phyloP scores from a whole-genome alignment of 2,888 invertebrate genomes.

The Zygaena filipendulae region DNA sequence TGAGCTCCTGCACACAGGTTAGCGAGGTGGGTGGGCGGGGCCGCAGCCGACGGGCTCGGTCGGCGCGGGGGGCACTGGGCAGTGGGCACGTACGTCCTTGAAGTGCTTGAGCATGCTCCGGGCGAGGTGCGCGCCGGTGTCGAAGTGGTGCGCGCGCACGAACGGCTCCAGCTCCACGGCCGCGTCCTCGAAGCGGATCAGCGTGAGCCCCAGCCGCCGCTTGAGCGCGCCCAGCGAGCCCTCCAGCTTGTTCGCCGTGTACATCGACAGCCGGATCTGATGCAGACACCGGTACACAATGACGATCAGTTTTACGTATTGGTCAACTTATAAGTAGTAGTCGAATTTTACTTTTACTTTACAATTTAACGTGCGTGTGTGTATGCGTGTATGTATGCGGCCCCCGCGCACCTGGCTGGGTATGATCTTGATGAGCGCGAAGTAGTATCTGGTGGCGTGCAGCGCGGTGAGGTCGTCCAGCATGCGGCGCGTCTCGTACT shows the following conservation, averaged over 20 bases:
- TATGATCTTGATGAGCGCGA: constrained; percentile 82
- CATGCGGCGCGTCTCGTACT: constrained; percentile 82
- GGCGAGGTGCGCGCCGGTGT: constrained; percentile 86
- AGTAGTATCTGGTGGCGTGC: constrained; percentile 87
- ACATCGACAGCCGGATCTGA: constrained; percentile 88
- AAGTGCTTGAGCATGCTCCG: constrained; percentile 88
- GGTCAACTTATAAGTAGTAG: too few relatives aligned
- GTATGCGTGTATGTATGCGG: too few relatives aligned
- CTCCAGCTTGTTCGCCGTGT: constrained; percentile 85
- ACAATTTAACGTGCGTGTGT: too few relatives aligned
- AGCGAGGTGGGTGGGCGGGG: background rate
- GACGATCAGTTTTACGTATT: too few relatives aligned
- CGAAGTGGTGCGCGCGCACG: constrained; percentile 88
- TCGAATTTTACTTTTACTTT: too few relatives aligned
- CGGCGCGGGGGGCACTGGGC: background rate
- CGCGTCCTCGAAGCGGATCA: constrained; percentile 97
- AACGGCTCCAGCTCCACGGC: constrained; percentile 92
- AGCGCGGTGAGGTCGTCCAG: constrained; percentile 83
- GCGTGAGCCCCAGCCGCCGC: constrained; percentile 84
- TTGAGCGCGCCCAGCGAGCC: constrained; percentile 82
- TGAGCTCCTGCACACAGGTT: constrained; percentile 82
- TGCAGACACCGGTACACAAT: too few relatives aligned
- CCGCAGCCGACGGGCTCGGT: background rate
- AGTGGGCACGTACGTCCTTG: constrained; percentile 77
- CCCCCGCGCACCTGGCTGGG: constrained; percentile 83